Conservation (phyloP, 2,888 invertebrate species). For the Lepidocyrtinus sp. region DNA sequence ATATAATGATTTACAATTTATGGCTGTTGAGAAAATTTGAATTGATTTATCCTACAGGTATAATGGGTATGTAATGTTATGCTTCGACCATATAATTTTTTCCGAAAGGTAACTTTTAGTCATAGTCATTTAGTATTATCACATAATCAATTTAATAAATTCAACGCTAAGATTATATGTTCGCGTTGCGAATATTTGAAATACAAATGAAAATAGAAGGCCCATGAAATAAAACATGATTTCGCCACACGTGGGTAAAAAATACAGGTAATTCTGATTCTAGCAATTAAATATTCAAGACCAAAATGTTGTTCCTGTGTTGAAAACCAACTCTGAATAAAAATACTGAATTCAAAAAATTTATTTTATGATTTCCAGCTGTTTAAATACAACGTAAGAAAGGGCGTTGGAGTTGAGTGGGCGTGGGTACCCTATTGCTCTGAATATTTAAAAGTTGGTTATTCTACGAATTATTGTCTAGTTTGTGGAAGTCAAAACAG, state of each 20-base stretch:
- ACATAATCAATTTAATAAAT: not conserved
- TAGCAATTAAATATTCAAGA: not conserved
- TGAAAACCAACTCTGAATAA: no score
- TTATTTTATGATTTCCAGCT: no score
- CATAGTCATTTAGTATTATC: no score
- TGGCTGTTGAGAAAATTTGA: not conserved
- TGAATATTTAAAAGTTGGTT: no score
- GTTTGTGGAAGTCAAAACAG: no score
- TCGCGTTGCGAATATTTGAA: not conserved
- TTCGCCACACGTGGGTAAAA: not conserved
- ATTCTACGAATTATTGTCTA: no score
- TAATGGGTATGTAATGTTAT: not conserved
- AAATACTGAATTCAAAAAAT: no score
- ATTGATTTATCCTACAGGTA: not conserved
- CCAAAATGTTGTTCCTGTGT: conserved; percentile 5
- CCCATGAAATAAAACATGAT: not conserved
- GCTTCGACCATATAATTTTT: no score
- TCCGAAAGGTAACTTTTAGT: no score
- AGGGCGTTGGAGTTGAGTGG: no score
- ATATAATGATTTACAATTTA: not conserved
- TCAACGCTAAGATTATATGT: not conserved
- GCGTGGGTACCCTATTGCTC: no score
- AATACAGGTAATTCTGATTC: not conserved
- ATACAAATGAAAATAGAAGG: not conserved
- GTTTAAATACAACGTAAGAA: no score